phyloP scores from a whole-genome alignment of 2,888 invertebrate genomes.

The Acanthoscelides obtectus region DNA sequence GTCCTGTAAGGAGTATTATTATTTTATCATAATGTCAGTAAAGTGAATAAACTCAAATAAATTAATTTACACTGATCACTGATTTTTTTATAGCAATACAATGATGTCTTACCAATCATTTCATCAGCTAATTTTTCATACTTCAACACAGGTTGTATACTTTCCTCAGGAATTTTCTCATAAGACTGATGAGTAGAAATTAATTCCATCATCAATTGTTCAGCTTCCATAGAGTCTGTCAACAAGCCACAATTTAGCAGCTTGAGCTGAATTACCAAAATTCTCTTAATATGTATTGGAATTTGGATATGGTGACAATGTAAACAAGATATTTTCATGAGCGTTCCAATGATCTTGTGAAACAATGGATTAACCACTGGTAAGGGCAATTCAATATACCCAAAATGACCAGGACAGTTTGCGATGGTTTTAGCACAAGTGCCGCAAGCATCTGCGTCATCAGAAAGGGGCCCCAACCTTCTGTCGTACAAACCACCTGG shows the following conservation, averaged over 20 bases:
- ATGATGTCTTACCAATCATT: slow-evolving; percentile 18
- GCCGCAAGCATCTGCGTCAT: slow-evolving; percentile 65
- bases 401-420: slow-evolving; percentile 88
- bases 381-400: slow-evolving; percentile 86
- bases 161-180: slow-evolving; percentile 34
- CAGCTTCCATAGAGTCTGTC: slow-evolving; percentile 65
- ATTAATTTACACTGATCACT: too few species aligned
- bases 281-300: slow-evolving; percentile 43
- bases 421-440: slow-evolving; percentile 69
- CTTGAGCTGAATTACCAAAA: slow-evolving; percentile 59
- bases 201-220: slow-evolving; percentile 28
- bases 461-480: slow-evolving; percentile 57
- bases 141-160: slow-evolving; percentile 31
- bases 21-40: too few species aligned
- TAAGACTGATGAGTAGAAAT: slow-evolving; percentile 27
- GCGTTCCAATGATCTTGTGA: slow-evolving; percentile 63
- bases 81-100: too few species aligned
- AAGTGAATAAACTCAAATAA: too few species aligned
- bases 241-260: slow-evolving; percentile 71
- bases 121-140: slow-evolving; percentile 29
- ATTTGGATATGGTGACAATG: slow-evolving; percentile 64
- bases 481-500: slow-evolving; percentile 89
- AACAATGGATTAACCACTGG: slow-evolving; percentile 90
- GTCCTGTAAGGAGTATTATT: too few species aligned
- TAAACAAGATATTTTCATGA: slow-evolving; percentile 67